A percentile compares a stretch with the other conserved stretches of the same genome.
phyloP scores from a whole-genome alignment of 2,113 vertebrate genomes.

The Silurus glanis region DNA sequence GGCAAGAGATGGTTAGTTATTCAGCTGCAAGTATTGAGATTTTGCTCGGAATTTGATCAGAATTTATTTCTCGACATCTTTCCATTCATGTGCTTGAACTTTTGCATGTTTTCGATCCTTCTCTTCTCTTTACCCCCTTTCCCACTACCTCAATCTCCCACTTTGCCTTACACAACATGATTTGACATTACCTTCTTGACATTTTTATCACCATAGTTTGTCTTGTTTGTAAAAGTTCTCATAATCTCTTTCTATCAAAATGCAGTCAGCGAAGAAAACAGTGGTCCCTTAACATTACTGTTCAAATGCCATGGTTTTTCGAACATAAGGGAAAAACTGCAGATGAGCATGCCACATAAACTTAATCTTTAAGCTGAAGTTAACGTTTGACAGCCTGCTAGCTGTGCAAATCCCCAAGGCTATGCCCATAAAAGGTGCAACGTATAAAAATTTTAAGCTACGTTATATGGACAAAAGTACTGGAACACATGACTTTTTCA shows the following conservation, averaged over 20 bases:
- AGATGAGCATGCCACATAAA: neutral
- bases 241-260: neutral
- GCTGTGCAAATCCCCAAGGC: neutral
- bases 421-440: neutral
- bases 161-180: neutral
- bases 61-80: neutral
- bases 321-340: neutral
- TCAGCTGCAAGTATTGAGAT: neutral
- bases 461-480: too few species aligned
- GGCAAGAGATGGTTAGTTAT: neutral
- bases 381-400: neutral
- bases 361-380: constrained; percentile 4
- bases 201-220: neutral
- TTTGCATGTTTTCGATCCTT: neutral
- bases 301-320: neutral
- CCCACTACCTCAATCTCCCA: neutral
- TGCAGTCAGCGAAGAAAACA: neutral
- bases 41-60: neutral
- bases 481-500: too few species aligned
- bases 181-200: neutral
- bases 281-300: neutral
- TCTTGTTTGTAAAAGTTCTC: neutral
- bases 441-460: neutral
- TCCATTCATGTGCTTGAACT: neutral
- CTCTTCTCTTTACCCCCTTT: neutral